Base-by-base conservation (phyloP, 2,797 vertebrate genomes). In the Micrastur ruficollis region DNA sequence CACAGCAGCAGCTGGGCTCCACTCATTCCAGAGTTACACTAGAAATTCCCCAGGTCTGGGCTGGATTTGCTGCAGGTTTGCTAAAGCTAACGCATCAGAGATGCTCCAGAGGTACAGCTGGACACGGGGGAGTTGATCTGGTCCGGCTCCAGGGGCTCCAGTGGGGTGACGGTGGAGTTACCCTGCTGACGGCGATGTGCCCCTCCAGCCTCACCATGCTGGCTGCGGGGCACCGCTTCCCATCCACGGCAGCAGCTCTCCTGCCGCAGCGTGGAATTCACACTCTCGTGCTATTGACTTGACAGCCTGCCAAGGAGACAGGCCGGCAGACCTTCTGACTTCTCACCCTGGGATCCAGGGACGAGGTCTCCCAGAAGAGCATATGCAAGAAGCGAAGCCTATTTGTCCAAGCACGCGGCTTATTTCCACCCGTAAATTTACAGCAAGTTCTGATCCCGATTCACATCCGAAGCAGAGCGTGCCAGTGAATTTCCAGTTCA, bases 401-500 rank as follows among this genome's bases (percentile, higher is more conserved):
- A 27, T 87, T 94, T 94, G 85, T 83, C 82, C 63, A 11, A 85
- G 88, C 78, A 84, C 81, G 82, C 34, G 59, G 71, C 63, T 95
- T 81, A 83, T 95, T 90, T 93, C 81, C 78, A 61, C 90, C 89
- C 53, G 86, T n/a, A 49, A 63, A 84, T 74, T 52, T 49, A 66
- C 59, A 85, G 81, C 88, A 4, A 93, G 83, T 23, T 49, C 76
- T 53, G 65, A 81, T 94, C 83, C 78, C 4, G 7, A 46, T 46
- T 56, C 89, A 32, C 63, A 82, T 5, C 92, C 5, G 0, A 34
- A 86, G 89, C 91, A 5, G 73, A 91, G 66, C 36, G 0, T 63
- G 90, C 53, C 55, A 5, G 46, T 32, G 86, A 85, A 71, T 92
- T 93, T 89, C 56, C 83, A 95, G 86, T 23, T 16, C 74, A 38